phyloP scores from a whole-genome alignment of 2,888 invertebrate genomes.

The Ischnura elegans region DNA sequence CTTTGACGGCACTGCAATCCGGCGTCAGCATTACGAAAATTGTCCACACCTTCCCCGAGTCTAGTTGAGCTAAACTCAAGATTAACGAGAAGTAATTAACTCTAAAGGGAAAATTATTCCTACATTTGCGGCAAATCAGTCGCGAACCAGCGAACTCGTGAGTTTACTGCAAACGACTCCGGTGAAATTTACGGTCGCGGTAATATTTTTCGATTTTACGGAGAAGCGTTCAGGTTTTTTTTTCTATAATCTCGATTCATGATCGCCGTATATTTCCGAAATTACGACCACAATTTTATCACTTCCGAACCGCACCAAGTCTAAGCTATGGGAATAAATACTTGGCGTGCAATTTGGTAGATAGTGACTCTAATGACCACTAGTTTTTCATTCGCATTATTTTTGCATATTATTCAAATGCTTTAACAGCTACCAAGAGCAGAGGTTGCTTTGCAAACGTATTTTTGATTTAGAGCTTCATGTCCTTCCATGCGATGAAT shows the following conservation, averaged over 20 bases:
- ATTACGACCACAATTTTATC: neutral
- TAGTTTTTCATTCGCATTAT: too few species aligned
- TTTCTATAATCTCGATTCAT: neutral
- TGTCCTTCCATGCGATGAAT: too few species aligned
- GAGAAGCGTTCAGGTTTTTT: neutral
- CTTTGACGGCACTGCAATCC: neutral
- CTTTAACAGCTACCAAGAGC: too few species aligned
- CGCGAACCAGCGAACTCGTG: neutral
- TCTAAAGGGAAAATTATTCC: neutral
- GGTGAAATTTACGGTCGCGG: neutral
- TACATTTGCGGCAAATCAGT: neutral
- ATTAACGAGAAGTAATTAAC: neutral
- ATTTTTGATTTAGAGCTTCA: too few species aligned
- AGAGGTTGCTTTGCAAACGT: too few species aligned
- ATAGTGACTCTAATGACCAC: too few species aligned
- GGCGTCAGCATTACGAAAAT: neutral
- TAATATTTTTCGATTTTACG: neutral
- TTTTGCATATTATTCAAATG: too few species aligned
- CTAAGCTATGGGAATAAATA: neutral
- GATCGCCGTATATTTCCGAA: neutral
- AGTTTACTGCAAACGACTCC: neutral
- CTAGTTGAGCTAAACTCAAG: neutral
- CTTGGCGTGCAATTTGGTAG: neutral
- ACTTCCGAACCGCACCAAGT: neutral
- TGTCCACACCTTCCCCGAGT: neutral